Evolutionary conservation across 2,113 vertebrate genomes (phyloP).

Genomic region (Eonycteris spelaea): DNA sequence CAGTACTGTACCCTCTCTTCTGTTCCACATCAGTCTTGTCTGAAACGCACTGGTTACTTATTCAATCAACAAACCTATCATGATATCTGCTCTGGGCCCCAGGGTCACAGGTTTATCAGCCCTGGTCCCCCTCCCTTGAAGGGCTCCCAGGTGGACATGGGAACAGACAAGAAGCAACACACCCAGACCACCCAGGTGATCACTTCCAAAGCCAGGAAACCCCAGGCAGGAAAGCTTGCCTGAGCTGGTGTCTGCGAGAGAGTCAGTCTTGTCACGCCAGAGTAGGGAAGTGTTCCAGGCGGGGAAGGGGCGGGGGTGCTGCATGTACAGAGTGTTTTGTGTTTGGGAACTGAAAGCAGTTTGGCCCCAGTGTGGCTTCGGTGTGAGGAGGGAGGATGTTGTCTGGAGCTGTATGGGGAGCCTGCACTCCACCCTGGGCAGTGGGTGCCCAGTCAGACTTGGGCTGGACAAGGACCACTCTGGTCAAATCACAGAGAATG

Average conservation of each 20-base stretch:
- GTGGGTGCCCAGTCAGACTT: neutral
- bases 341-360: conserved; percentile 15
- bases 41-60: neutral
- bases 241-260: neutral
- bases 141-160: neutral
- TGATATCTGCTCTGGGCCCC: neutral
- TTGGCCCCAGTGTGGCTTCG: neutral
- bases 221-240: neutral
- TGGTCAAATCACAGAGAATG: neutral
- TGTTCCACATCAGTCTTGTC: neutral
- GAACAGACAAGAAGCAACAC: neutral
- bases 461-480: neutral
- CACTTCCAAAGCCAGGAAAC: neutral
- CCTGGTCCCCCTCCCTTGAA: neutral
- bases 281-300: neutral
- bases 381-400: neutral
- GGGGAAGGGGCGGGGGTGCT: neutral
- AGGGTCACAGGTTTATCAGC: neutral
- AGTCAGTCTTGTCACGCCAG: neutral
- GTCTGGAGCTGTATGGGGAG: neutral
- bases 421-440: neutral
- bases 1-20: neutral
- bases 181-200: conserved; percentile 1
- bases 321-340: neutral
- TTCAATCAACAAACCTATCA: neutral